phyloP scores from a whole-genome alignment of 2,888 invertebrate species.

The Microctonus hyperodae region DNA sequence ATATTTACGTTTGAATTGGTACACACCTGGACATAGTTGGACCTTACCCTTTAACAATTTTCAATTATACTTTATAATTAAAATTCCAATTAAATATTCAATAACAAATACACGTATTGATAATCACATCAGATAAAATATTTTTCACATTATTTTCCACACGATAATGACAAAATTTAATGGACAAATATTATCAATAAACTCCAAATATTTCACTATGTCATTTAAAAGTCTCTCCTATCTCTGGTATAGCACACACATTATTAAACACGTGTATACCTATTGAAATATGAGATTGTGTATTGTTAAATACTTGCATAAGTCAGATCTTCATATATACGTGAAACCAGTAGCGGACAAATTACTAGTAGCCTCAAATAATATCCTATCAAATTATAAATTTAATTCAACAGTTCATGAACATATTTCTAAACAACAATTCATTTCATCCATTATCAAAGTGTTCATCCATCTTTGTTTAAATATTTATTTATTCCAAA shows the following conservation, averaged over 20 bases:
- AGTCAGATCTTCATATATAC: neutral
- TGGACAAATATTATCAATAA: no score
- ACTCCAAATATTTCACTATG: neutral
- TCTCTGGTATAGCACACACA: neutral
- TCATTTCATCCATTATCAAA: no score
- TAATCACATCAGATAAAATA: no score
- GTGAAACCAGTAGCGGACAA: conserved; percentile 5
- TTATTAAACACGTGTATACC: neutral
- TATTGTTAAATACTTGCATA: neutral
- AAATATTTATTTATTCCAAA: no score
- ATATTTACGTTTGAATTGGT: neutral
- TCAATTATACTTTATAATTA: neutral
- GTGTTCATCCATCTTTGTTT: neutral
- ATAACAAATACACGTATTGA: no score
- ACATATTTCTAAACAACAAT: neutral
- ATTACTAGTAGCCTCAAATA: neutral
- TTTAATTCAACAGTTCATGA: neutral
- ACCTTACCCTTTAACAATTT: neutral
- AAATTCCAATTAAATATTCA: neutral
- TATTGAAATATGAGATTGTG: neutral
- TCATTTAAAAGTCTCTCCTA: neutral
- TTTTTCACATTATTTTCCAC: neutral
- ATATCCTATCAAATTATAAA: neutral
- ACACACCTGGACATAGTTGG: neutral
- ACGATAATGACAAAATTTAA: no score